phyloP scores from a whole-genome alignment of 2,888 invertebrate genomes.

The Mythimna albipuncta region DNA sequence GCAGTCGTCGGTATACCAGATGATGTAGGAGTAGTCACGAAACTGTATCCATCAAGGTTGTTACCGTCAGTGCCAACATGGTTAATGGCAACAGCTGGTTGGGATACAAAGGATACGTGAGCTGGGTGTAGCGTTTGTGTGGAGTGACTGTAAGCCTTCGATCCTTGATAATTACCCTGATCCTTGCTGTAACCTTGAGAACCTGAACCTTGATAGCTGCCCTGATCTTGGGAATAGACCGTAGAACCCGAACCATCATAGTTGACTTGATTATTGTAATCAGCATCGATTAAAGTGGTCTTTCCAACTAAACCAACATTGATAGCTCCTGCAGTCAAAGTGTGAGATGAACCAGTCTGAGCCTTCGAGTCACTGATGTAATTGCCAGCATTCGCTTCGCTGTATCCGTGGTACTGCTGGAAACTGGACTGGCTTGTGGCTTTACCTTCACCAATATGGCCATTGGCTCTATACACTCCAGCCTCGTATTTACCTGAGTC shows the following conservation, averaged over 20 bases:
- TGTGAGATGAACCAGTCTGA: conserved; percentile 82
- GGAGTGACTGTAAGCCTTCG: conserved; percentile 66
- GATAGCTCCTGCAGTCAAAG: conserved; percentile 85
- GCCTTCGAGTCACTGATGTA: conserved; percentile 80
- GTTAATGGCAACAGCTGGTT: conserved; percentile 83
- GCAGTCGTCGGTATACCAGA: conserved; percentile 86
- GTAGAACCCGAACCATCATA: conserved; percentile 68
- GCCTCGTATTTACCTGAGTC: conserved; percentile 78
- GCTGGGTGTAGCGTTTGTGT: conserved; percentile 74
- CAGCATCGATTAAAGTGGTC: conserved; percentile 84
- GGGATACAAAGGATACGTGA: conserved; percentile 77
- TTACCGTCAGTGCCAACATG: conserved; percentile 82
- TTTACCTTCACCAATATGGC: conserved; percentile 75
- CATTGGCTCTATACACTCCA: conserved; percentile 79
- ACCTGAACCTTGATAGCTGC: conserved; percentile 54
- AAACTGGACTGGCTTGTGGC: conserved; percentile 45
- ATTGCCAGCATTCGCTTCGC: conserved; percentile 77
- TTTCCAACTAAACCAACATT: conserved; percentile 88
- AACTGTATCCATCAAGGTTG: conserved; percentile 81
- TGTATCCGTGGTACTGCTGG: conserved; percentile 73
- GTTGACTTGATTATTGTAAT: conserved; percentile 75
- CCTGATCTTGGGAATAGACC: conserved; percentile 61
- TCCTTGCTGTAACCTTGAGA: conserved; percentile 64
- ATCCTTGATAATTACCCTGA: conserved; percentile 47
- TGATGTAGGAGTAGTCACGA: conserved; percentile 84